Base-by-base conservation (phyloP, 2,888 invertebrate species). In the Drosophila subquinaria region DNA sequence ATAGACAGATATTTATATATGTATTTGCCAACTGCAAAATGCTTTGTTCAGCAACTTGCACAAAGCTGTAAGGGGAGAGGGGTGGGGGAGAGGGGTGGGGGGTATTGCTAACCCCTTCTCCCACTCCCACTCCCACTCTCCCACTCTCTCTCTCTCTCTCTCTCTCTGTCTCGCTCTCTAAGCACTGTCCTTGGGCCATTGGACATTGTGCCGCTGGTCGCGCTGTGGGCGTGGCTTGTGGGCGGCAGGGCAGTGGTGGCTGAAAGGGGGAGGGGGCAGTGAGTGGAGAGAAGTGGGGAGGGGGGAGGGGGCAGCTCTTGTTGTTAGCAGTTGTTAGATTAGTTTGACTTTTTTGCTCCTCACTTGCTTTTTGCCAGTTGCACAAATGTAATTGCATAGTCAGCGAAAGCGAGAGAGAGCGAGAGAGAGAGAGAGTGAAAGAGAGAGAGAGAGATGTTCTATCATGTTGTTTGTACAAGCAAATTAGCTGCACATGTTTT, bases 271-370 rank as follows among this genome's bases (percentile, higher is more conserved):
- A 30, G 15, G 9, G 38, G 5, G 30, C 15, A 42, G 15, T n/a
- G 33, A 40, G 5, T 1, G 5, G 33, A 20, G 6, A 5, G 9
- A 1, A 11, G 11, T 5, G 13, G 40, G 0, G 2, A 1, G 2
- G 9, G 3, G n/a, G 38, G 42, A 47, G 13, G 35, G 27, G 47
- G 53, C 51, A 55, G 72, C 61, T 73, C 75, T 81, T 78, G 84
- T 82, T 89, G 85, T 86, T 84, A 76, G 85, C 78, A 84, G 85
- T 86, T 86, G 89, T 83, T 86, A 84, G 89, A 86, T 86, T 86
- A 88, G 86, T 89, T 86, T 89, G 86, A 85, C 88, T 88, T 79
- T 76, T 83, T 80, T 76, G 69, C 70, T 75, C 36, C 38, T 55
- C 63, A 60, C 53, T 61, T 61, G 76, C 67, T 65, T 69, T 71